Evolutionary conservation across 2,888 invertebrate species (phyloP), one percentile per base, ranked within the genome.

Genomic region (Corbicula japonica): DNA sequence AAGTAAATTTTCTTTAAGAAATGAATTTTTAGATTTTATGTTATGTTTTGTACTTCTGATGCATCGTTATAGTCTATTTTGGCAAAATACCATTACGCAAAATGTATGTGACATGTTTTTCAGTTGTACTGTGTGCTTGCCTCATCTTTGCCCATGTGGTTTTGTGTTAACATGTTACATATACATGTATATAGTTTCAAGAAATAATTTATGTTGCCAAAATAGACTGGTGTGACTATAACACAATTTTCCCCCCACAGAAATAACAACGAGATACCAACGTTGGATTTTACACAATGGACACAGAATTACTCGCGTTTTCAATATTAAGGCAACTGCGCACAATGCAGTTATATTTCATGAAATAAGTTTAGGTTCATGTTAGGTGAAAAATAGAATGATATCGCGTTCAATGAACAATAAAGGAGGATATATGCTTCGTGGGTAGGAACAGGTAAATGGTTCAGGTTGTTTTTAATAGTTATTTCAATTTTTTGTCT

Each of bases 261-360:
- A 66, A 35, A 38, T 54, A 38, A 5, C 66, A 30, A 30, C 66
- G 54, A 52, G 71, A 62, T 62, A 72, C 63, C 61, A 54, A 62
- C 62, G 62, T 72, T 52, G 71, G 62, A 72, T 62, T 50, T 72
- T 52, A 30, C 62, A 52, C 41, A 35, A 5, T 32, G 44, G 41
- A 72, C 46, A 58, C 35, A 71, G 74, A 70, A 34, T 35, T 73
- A 50, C 28, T 63, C 78, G 82, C 82, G 82, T 50, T 71, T 32
- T 72, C 65, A 76, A 68, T 70, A 52, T 75, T 83, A 80, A 73
- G 83, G 74, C 56, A 41, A 88, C 91, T 91, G 91, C 90, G 90
- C 90, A 91, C 90, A 91, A 91, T 90, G 91, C 91, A 91, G 91
- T 91, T 87, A 85, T 76, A 80, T 62, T 76, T 28, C 71, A 74